phyloP scores from a whole-genome alignment of 2,113 vertebrate genomes.

The Porphyrio hochstetteri region DNA sequence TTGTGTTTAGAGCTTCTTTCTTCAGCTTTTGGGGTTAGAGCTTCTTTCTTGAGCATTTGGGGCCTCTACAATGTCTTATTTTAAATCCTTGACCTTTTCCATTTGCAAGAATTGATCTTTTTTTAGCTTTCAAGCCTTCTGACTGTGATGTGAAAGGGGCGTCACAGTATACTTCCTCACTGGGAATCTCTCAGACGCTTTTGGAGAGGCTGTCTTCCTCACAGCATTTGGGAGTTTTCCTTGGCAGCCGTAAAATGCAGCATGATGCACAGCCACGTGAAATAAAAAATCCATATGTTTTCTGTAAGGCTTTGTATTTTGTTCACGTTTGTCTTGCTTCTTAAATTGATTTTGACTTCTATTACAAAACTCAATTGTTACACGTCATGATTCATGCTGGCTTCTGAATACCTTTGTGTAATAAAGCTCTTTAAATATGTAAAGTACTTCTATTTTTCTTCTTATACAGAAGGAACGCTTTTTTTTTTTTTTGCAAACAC shows the following conservation, averaged over 20 bases:
- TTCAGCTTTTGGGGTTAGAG: not conserved
- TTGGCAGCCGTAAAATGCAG: not conserved
- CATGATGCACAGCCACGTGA: not conserved
- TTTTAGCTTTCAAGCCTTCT: not conserved
- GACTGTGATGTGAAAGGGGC: not conserved
- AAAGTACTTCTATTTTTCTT: not conserved
- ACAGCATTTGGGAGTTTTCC: not conserved
- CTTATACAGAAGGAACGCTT: not conserved
- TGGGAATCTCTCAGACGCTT: not conserved
- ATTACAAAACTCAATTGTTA: not conserved
- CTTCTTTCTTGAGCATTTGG: not conserved
- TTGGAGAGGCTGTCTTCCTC: not conserved
- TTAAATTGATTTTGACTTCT: not conserved
- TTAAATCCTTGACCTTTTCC: not conserved
- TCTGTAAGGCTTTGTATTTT: not conserved
- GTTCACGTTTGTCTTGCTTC: not conserved
- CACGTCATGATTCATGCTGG: not conserved
- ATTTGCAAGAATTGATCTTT: not conserved
- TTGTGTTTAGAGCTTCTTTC: not conserved
- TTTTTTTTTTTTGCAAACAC: not conserved
- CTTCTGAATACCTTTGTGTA: not conserved
- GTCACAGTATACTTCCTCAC: not conserved
- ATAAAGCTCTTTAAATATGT: not conserved
- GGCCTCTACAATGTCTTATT: not conserved
- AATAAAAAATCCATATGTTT: not conserved